phyloP scores from a whole-genome alignment of 2,113 vertebrate genomes.

The Eulemur macaco region DNA sequence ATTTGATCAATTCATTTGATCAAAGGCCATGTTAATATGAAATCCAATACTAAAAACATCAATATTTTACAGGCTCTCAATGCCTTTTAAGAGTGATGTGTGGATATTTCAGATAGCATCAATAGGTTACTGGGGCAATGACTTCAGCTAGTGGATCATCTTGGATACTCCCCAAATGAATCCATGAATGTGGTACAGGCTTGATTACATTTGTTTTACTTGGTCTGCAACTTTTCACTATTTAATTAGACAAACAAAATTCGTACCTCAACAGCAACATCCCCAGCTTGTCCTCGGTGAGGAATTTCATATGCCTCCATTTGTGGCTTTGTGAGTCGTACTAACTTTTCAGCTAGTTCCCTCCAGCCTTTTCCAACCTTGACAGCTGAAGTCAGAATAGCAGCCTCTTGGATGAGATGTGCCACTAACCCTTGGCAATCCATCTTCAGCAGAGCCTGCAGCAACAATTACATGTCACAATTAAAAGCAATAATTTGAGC shows the following conservation, averaged over 20 bases:
- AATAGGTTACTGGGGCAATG: background rate
- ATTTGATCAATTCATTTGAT: background rate
- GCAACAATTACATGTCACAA: slow-evolving; percentile 55
- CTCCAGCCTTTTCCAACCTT: slow-evolving; percentile 94
- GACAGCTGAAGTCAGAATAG: slow-evolving; percentile 94
- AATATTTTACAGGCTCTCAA: background rate
- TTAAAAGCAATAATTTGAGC: slow-evolving; percentile 49
- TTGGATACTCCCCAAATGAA: background rate
- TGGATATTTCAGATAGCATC: background rate
- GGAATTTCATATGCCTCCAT: slow-evolving; percentile 93
- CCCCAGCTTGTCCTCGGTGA: slow-evolving; percentile 89
- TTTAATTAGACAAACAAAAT: background rate
- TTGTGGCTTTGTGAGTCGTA: slow-evolving; percentile 91
- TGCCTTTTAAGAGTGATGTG: background rate
- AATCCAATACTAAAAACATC: slow-evolving; percentile 2
- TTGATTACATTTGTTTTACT: background rate
- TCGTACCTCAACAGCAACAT: slow-evolving; percentile 88
- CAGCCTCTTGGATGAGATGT: slow-evolving; percentile 91
- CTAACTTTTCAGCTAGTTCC: slow-evolving; percentile 92
- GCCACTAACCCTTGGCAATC: slow-evolving; percentile 91
- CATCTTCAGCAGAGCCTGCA: slow-evolving; percentile 94
- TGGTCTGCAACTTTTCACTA: background rate
- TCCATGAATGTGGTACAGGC: background rate
- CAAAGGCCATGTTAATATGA: background rate
- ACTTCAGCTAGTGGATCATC: background rate